Evolutionary conservation across 2,113 vertebrate genomes (phyloP), one percentile per base, ranked within the genome.

Genomic region (Myrmecobius fasciatus): DNA sequence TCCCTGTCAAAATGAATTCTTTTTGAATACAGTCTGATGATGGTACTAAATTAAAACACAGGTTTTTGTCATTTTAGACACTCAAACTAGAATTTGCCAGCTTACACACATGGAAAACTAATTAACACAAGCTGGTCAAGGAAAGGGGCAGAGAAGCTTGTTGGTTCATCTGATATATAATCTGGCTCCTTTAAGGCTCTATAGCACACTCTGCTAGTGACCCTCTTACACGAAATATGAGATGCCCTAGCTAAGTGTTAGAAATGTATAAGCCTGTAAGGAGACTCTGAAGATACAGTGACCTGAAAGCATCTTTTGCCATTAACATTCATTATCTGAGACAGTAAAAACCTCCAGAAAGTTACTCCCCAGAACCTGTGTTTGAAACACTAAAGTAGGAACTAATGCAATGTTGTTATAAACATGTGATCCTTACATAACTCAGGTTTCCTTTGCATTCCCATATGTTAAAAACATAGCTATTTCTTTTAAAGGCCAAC

Each of bases 161-260:
- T 83, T 83, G 20, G 67, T 83, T 83, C 17, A 83, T 43, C 67
- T 43, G 67, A 22, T 83, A n/a, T 24, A 20, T 36, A n/a, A 20
- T 36, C 20, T 83, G 8, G 36, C 67, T 91, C 31, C 47, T 91
- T 90, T 88, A 95, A 52, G 93, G 53, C 92, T 96, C 26, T 91
- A 88, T 92, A n/a, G 60, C 12, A 92, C 54, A 47, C 52, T 26
- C 43, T 94, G 93, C 89, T 83, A 94, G 94, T 95, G 89, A 6
- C 89, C 89, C 60, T 94, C 95, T 91, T 91, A 54, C 51, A 94
- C 95, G 92, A 97, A 97, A 96, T 46, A 97, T 97, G 97, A 94
- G 96, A 95, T 88, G 94, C 90, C 43, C 25, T 92, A 93, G 3
- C 43, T 89, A 92, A 95, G 52, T 92, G 90, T 92, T 89, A 92